Evolutionary conservation across 35 echinoderm and acorn worm genomes (phyloP).

Genomic region (Eucidaris tribuloides): DNA sequence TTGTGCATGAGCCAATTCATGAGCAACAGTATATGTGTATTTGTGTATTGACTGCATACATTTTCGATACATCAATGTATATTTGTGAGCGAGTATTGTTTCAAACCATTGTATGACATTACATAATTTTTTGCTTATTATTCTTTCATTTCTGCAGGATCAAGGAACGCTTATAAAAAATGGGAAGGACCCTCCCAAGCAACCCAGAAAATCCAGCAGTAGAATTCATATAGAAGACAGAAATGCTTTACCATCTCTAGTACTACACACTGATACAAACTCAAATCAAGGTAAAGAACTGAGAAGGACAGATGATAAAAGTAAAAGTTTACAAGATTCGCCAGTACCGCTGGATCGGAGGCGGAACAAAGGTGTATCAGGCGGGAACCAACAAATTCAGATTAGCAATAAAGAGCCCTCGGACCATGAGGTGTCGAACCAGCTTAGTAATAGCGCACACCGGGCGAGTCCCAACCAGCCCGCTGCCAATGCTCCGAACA

Average conservation of each 20-base stretch:
- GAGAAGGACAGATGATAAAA: neutral
- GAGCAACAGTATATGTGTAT: too few species aligned
- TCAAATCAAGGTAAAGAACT: neutral
- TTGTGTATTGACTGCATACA: too few species aligned
- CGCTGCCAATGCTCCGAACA: neutral
- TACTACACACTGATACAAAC: neutral
- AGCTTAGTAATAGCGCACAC: neutral
- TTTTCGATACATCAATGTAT: too few species aligned
- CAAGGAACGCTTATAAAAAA: neutral
- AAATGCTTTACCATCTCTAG: slow-evolving; percentile 3
- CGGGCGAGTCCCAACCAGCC: neutral
- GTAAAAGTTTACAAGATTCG: neutral
- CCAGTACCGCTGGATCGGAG: neutral
- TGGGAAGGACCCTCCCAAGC: slow-evolving; percentile 1
- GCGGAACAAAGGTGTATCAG: neutral
- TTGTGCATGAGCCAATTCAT: too few species aligned
- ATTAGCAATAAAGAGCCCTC: neutral
- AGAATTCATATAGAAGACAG: neutral
- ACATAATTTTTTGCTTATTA: too few species aligned
- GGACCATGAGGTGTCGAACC: slow-evolving; percentile 17
- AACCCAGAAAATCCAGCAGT: neutral
- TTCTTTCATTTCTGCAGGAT: neutral
- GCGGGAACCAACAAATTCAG: neutral
- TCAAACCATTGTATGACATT: too few species aligned
- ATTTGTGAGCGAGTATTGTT: too few species aligned